A percentile compares a stretch with the other conserved stretches of the same genome.
Evolutionary conservation across 2,888 invertebrate species (phyloP).

Genomic region (Alcis repandata): DNA sequence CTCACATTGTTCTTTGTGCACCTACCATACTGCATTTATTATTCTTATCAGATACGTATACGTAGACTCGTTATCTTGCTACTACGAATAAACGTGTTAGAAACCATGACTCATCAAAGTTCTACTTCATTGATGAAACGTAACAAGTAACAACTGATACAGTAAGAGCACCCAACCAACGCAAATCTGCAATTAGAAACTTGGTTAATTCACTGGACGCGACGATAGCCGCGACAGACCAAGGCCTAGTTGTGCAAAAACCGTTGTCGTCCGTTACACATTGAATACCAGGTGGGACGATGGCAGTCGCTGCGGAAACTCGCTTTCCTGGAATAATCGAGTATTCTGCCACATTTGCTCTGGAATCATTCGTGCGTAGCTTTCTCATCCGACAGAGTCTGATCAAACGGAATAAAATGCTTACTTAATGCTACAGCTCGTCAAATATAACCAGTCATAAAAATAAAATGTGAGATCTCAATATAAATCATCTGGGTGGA

Average conservation of each 20-base stretch:
- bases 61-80: conserved; percentile 32
- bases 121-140: conserved; percentile 49
- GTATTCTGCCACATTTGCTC: conserved; percentile 73
- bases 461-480: neutral
- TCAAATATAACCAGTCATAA: conserved; percentile 1
- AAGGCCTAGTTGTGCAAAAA: conserved; percentile 77
- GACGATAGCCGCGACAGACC: conserved; percentile 62
- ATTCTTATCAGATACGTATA: conserved; percentile 29
- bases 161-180: conserved; percentile 40
- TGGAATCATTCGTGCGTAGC: conserved; percentile 68
- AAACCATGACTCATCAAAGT: conserved; percentile 39
- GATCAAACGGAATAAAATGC: conserved; percentile 67
- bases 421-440: conserved; percentile 30
- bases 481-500: neutral
- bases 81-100: conserved; percentile 29
- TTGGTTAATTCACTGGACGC: conserved; percentile 60
- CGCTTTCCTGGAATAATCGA: conserved; percentile 70
- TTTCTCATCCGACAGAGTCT: conserved; percentile 66
- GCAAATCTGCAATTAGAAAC: conserved; percentile 61
- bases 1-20: neutral
- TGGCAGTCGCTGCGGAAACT: conserved; percentile 53
- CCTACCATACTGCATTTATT: conserved; percentile 6
- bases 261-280: conserved; percentile 75
- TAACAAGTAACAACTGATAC: conserved; percentile 44
- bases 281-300: conserved; percentile 59